Evolutionary conservation across 1,140 invertebrate genomes (phyloP), one percentile per base, ranked within the genome.

Genomic region (Drosophila ogumai): DNA sequence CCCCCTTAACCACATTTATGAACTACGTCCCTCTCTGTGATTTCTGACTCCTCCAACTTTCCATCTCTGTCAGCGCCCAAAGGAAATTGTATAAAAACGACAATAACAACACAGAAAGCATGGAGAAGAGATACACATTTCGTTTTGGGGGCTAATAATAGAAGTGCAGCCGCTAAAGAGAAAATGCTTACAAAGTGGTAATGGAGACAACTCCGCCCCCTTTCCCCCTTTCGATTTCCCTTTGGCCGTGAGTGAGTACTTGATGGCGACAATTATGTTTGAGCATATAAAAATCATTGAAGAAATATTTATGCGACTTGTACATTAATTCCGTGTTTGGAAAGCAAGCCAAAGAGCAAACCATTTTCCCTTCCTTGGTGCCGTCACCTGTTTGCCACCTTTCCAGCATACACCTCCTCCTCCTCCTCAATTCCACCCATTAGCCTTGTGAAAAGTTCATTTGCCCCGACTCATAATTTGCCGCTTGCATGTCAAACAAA

Each of bases 371-470:
- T 36, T 43, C 52, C 50, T 49, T 34, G 44, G 60, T 17, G 46
- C 34, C 76, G 60, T 88, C 85, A 88, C 84, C 84, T 88, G 84
- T 90, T 84, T 75, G 68, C 68, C 68, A 56, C 50, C 64, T 75
- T 58, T 38, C 46, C 63, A 17, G 6, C 32, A 15, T 25, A 49
- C 9, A n/a, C 47, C 47, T n/a, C 28, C 22, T 56, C 19, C 68
- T 15, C 22, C 28, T 12, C 22, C 56, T 17, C 52, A 55, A 55
- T 34, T 47, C n/a, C 55, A 60, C 41, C 75, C 71, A 82, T 86
- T 86, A 87, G 82, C 84, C 84, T 88, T 86, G 84, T 88, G 80
- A 88, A 88, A 81, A 88, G 84, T 88, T 88, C 80, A 88, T 90
- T 88, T 88, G 84, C 84, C 84, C 58, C 73, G 68, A 43, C 80